Evolutionary conservation across 1,140 invertebrate species (phyloP).

Genomic region (Brachionus angularis): DNA sequence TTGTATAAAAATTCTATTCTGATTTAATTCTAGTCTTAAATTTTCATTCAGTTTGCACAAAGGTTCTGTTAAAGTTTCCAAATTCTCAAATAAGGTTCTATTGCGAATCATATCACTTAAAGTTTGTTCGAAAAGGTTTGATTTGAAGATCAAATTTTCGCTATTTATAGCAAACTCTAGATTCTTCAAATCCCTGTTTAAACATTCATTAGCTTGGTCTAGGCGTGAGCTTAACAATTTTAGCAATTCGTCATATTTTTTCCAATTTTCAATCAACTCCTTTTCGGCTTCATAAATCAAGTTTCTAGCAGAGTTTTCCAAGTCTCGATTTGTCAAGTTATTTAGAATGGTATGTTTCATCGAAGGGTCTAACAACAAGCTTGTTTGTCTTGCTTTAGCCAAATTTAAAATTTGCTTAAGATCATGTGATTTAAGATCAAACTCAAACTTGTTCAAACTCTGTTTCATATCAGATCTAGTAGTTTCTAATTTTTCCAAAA

Average conservation of each 20-base stretch:
- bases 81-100: neutral
- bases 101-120: neutral
- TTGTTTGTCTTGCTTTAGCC: neutral
- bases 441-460: constrained; percentile 5
- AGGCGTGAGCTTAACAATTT: neutral
- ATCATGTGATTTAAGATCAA: neutral
- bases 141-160: neutral
- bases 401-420: neutral
- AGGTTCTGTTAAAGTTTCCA: neutral
- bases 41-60: constrained; percentile 7
- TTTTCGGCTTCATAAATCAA: constrained; percentile 9
- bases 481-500: neutral
- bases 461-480: neutral
- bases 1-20: neutral
- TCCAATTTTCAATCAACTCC: neutral
- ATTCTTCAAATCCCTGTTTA: neutral
- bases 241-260: neutral
- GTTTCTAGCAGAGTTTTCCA: neutral
- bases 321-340: constrained; percentile 9
- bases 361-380: neutral
- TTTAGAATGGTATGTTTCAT: neutral
- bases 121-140: constrained; percentile 7
- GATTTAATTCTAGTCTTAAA: neutral
- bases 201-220: neutral
- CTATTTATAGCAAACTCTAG: neutral